Evolutionary conservation across 1,140 invertebrate species (phyloP).

Genomic region (Tetragonula clypearis): DNA sequence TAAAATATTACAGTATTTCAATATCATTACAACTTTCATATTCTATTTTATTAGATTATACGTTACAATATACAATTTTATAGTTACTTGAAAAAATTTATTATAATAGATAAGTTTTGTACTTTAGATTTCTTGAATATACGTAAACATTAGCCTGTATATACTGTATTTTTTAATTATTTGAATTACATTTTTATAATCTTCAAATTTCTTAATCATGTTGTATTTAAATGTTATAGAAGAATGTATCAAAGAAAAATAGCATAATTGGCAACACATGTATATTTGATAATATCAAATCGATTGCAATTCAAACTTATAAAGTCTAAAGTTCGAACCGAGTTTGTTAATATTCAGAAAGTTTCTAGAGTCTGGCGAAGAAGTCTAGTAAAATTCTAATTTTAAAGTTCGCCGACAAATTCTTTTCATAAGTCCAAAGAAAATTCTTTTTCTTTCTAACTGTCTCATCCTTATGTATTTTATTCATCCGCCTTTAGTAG

Average conservation of each 20-base stretch:
- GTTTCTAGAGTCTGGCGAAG: not conserved
- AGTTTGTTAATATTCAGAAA: slow-evolving; percentile 1
- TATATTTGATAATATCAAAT: not conserved
- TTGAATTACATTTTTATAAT: not conserved
- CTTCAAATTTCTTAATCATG: not conserved
- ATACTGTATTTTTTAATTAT: not conserved
- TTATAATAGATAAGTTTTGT: not conserved
- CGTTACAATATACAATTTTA: not conserved
- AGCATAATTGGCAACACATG: not conserved
- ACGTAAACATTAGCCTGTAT: not conserved
- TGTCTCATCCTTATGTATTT: not conserved
- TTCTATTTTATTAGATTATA: not conserved
- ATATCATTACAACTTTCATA: not conserved
- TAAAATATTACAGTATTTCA: not conserved
- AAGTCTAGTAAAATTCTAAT: not conserved
- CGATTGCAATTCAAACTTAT: not conserved
- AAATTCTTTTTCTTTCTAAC: not conserved
- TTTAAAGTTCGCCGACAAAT: not conserved
- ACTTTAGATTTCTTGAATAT: not conserved
- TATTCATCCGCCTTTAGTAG: not conserved
- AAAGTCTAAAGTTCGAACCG: not conserved
- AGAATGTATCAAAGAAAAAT: not conserved
- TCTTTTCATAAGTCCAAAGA: not conserved
- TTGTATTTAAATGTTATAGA: not conserved
- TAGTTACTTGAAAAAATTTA: not conserved